A percentile compares a stretch with the other conserved stretches of the same genome.
phyloP scores from a whole-genome alignment of 1,140 invertebrate genomes.

The Drosophila ananassae region DNA sequence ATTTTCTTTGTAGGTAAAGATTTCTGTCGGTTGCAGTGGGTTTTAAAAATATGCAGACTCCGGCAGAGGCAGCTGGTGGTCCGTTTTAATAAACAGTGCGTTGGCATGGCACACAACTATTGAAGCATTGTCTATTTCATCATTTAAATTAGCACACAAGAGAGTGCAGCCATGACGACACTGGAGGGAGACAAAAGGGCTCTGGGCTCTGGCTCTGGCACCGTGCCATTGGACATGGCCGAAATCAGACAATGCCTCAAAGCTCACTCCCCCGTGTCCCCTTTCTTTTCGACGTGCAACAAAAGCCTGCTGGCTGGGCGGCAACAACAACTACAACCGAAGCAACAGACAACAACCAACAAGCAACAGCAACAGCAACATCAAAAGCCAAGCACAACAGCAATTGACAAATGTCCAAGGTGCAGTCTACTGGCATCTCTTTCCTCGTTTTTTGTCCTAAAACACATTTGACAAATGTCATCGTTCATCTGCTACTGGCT shows the following conservation, averaged over 20 bases:
- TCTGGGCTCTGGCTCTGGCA: conserved; percentile 2
- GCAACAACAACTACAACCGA: conserved; percentile 37
- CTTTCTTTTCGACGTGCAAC: conserved; percentile 29
- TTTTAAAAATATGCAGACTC: conserved; percentile 10
- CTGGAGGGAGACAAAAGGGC: conserved; percentile 20
- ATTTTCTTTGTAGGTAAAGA: conserved; percentile 57
- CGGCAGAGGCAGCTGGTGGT: conserved; percentile 11
- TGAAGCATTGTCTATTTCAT: conserved; percentile 53
- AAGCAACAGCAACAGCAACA: conserved; percentile 28
- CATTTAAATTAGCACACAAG: conserved; percentile 74
- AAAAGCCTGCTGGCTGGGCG: conserved; percentile 55
- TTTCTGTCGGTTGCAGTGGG: conserved; percentile 20
- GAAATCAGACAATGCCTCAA: conserved; percentile 67
- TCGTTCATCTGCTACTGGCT: conserved; percentile 42
- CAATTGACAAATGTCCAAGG: conserved; percentile 74
- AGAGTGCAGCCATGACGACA: conserved; percentile 58
- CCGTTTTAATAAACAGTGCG: conserved; percentile 55
- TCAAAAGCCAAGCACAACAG: conserved; percentile 54
- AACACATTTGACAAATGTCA: conserved; percentile 66
- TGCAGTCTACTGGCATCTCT: conserved; percentile 31
- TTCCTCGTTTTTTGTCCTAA: conserved; percentile 11
- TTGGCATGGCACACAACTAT: conserved; percentile 46
- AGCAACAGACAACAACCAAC: conserved; percentile 11
- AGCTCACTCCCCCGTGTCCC: conserved; percentile 16
- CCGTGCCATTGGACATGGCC: conserved; percentile 42